Percentiles rank a stretch among this genome's conserved stretches.
Conservation (phyloP, 2,888 invertebrate species). For the Meta bourneti region DNA sequence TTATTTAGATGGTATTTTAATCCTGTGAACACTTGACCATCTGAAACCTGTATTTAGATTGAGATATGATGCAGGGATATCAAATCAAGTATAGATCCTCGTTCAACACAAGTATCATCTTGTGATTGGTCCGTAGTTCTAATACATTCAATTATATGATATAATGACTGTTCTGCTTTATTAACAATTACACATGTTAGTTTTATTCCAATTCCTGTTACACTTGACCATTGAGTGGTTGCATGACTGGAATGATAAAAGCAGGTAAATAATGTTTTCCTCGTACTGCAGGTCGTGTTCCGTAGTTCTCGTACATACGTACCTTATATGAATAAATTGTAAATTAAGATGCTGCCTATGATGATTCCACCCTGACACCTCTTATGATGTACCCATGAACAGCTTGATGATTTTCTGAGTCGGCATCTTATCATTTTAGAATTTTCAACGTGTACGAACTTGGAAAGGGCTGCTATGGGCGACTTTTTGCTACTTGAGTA, state of each 20-base stretch:
- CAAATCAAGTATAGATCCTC: slow-evolving; percentile 11
- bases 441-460: no score
- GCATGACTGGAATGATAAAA: slow-evolving; percentile 11
- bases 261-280: slow-evolving; percentile 42
- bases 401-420: neutral
- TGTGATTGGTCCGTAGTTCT: slow-evolving; percentile 11
- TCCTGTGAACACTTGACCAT: slow-evolving; percentile 13
- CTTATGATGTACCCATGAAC: neutral
- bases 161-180: neutral
- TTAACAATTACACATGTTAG: neutral
- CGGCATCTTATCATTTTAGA: neutral
- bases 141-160: neutral
- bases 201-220: neutral
- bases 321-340: neutral
- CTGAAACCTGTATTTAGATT: neutral
- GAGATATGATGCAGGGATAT: slow-evolving; percentile 21
- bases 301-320: slow-evolving; percentile 30
- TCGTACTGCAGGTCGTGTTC: slow-evolving; percentile 41
- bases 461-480: neutral
- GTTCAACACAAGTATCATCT: slow-evolving; percentile 1
- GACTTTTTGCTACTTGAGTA: no score
- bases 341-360: neutral
- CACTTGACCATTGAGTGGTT: slow-evolving; percentile 26
- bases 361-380: slow-evolving; percentile 32
- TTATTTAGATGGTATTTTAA: no score